These are phyloP conservation scores for Pygocentrus nattereri DNA, from an alignment of 2,797 vertebrate species.

Conservation along the genomic window DNA sequence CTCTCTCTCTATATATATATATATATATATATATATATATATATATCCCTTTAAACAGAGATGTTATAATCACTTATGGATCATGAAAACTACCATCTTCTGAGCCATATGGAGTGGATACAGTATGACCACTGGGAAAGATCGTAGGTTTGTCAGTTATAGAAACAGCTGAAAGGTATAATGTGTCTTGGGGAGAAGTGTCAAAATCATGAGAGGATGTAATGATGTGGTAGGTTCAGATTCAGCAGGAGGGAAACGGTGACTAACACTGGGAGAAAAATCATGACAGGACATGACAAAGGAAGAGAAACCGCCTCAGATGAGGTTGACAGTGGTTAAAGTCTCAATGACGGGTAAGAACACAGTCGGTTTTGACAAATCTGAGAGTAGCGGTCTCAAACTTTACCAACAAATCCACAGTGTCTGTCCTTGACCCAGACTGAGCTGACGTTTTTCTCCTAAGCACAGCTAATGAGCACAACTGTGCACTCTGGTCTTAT, in stretches of 20 bases:
- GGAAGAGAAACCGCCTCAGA: background rate
- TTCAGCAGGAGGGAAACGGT: background rate
- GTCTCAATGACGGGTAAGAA: background rate
- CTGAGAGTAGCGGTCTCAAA: background rate
- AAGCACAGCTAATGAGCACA: constrained; percentile 25
- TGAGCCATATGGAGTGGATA: background rate
- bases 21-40: too few species aligned
- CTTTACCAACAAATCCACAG: background rate
- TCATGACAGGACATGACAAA: background rate
- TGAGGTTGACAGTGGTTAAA: constrained; percentile 9
- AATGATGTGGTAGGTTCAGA: background rate
- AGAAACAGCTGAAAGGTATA: background rate
- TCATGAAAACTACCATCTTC: background rate
- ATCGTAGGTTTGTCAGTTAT: background rate
- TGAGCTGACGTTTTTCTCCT: constrained; percentile 8
- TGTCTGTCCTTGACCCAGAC: background rate
- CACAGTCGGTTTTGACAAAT: background rate
- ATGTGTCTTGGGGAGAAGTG: background rate
- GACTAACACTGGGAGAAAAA: background rate
- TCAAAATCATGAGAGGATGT: background rate
- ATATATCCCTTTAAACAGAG: too few species aligned
- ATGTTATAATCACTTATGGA: too few species aligned
- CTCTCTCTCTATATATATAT: too few species aligned
- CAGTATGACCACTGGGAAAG: background rate
- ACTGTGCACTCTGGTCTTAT: background rate